Evolutionary conservation across 2,797 vertebrate species (phyloP).

Genomic region (Phoebastria nigripes): DNA sequence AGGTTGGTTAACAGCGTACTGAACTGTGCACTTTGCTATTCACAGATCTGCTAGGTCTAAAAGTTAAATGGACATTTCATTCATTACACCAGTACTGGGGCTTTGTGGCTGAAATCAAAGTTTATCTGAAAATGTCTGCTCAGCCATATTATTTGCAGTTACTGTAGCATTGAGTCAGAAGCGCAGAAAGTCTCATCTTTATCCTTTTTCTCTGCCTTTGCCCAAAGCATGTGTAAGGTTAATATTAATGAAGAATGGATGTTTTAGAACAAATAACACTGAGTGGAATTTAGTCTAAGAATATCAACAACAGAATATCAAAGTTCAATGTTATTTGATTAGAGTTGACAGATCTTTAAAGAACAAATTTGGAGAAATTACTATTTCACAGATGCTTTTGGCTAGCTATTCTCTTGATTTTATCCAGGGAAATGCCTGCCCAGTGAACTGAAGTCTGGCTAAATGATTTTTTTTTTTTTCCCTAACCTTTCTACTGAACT

Average conservation of each 20-base stretch:
- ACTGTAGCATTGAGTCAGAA: not conserved
- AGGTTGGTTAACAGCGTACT: not conserved
- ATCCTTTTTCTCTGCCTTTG: not conserved
- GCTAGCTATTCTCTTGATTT: not conserved
- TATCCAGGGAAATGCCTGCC: not conserved
- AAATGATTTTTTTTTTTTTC: not conserved
- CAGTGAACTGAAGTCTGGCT: not conserved
- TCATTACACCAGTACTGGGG: not conserved
- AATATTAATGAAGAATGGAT: not conserved
- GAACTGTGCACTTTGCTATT: not conserved
- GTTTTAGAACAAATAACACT: not conserved
- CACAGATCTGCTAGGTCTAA: not conserved
- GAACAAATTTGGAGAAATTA: not conserved
- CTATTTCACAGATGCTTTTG: not conserved
- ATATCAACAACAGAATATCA: not conserved
- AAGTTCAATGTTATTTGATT: not conserved
- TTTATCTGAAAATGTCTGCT: not conserved
- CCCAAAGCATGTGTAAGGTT: not conserved
- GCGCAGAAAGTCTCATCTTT: not conserved
- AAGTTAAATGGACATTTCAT: not conserved
- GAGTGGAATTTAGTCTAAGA: not conserved
- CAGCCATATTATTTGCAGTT: not conserved
- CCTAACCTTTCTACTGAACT: not conserved
- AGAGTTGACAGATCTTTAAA: not conserved
- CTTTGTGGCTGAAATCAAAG: not conserved